Conservation (phyloP, 2,888 invertebrate species). For the Nasonovia ribisnigri region DNA sequence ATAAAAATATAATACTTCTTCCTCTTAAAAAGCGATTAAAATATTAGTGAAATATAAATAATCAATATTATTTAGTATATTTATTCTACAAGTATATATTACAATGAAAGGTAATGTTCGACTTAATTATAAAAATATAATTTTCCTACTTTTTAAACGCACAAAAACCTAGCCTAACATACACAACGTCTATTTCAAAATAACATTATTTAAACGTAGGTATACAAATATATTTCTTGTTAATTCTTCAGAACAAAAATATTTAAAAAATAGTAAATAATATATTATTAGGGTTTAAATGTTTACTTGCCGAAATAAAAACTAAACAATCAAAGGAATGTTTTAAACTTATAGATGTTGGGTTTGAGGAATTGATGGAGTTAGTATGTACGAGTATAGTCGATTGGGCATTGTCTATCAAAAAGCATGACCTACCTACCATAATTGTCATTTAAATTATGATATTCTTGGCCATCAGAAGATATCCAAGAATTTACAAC, state of each 20-base stretch:
- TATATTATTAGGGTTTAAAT: neutral
- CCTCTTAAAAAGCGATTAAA: neutral
- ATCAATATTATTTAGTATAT: neutral
- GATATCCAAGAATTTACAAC: conserved; percentile 81
- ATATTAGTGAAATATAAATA: neutral
- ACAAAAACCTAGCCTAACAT: neutral
- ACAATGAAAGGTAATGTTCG: neutral
- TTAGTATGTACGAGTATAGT: neutral
- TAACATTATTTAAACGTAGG: neutral
- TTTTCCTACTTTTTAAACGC: neutral
- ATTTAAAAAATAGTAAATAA: neutral
- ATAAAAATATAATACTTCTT: conserved; percentile 68
- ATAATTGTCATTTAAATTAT: conserved; percentile 73
- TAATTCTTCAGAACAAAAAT: neutral
- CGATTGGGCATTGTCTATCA: too few species aligned
- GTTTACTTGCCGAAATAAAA: neutral
- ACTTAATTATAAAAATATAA: neutral
- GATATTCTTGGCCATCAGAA: conserved; percentile 73
- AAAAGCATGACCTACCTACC: conserved; percentile 69
- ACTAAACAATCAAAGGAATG: neutral
- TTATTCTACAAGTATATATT: neutral
- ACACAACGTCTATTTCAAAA: neutral
- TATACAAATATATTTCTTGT: neutral
- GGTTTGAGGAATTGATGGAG: conserved; percentile 2
- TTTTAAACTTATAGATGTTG: neutral